Base-by-base conservation (phyloP, 1,140 invertebrate species). In the Drosophila lacertosa region DNA sequence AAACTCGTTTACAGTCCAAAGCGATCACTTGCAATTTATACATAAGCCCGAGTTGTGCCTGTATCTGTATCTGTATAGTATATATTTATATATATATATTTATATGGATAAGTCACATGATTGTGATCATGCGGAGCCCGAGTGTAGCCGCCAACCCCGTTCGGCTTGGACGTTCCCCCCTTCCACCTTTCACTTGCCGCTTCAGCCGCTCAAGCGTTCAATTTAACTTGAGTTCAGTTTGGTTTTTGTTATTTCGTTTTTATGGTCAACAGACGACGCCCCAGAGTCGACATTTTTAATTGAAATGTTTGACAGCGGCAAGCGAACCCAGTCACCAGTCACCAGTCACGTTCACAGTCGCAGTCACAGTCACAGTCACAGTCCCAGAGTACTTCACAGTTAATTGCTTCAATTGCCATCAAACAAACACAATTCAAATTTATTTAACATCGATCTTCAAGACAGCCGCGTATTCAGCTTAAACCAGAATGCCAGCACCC, bases 331-430 rank as follows among this genome's bases (percentile, higher is more conserved):
- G 26, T 39, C 26, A 33, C 64, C 44, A 32, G 26, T 39, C 26
- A 33, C 64, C 24, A 47, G 16, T 22, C 29, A 16, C 48, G 42
- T 22, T 54, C 47, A 16, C 47, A 50, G 20, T 50, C 15, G 16
- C n/a, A 59, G 20, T 16, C 24, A n/a, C 33, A 39, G 32, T 59
- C 55, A 44, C 54, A 42, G 33, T 32, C 15, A 50, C 32, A 4
- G 10, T 20, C 37, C 29, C 45, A 60, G 57, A 78, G 79, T 78
- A 89, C 77, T 88, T 88, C 67, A 88, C 83, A 78, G 57, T 88
- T 88, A 88, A 88, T 89, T 88, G 82, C 71, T 72, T 74, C 82
- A 88, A 88, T 88, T 88, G 83, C 67, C 58, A 26, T 35, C 58
- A 60, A 51, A 69, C 35, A 55, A 48, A 67, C 67, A 68, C 29